Conservation (phyloP, 2,797 vertebrate genomes). For the Hippoglossus hippoglossus region DNA sequence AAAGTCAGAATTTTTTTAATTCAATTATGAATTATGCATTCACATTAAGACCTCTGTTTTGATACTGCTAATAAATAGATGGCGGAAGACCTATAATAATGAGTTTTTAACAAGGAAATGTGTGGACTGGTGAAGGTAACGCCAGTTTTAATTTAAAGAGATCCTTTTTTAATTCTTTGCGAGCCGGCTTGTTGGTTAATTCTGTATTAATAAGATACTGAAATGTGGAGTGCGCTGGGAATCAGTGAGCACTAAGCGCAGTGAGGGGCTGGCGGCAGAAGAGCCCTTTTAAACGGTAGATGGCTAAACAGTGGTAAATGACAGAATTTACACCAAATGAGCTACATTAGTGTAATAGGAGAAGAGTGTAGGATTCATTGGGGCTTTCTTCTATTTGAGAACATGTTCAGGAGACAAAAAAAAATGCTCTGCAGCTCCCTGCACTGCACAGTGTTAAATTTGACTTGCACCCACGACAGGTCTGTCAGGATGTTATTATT, state of each 20-base stretch:
- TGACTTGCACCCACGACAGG: slow-evolving; percentile 69
- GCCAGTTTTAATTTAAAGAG: slow-evolving; percentile 81
- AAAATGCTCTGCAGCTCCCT: slow-evolving; percentile 40
- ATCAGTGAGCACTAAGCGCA: slow-evolving; percentile 68
- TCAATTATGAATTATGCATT: slow-evolving; percentile 86
- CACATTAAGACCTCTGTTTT: slow-evolving; percentile 84
- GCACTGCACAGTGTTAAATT: slow-evolving; percentile 60
- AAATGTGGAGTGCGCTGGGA: slow-evolving; percentile 77
- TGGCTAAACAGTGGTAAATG: slow-evolving; percentile 80
- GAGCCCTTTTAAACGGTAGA: slow-evolving; percentile 68
- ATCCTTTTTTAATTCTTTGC: slow-evolving; percentile 70
- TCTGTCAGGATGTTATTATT: slow-evolving; percentile 76
- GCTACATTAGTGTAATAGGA: slow-evolving; percentile 77
- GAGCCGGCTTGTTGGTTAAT: slow-evolving; percentile 79
- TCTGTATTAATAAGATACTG: slow-evolving; percentile 84
- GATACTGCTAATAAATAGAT: slow-evolving; percentile 84
- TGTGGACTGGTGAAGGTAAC: slow-evolving; percentile 69
- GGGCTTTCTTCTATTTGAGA: slow-evolving; percentile 58
- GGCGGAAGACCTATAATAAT: slow-evolving; percentile 79
- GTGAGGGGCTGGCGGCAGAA: slow-evolving; percentile 63
- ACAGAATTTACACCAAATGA: slow-evolving; percentile 77
- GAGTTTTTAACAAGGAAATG: slow-evolving; percentile 81
- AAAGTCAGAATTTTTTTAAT: slow-evolving; percentile 76
- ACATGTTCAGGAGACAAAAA: slow-evolving; percentile 29
- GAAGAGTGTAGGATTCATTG: slow-evolving; percentile 55